phyloP scores from a whole-genome alignment of 2,797 vertebrate genomes.

The Danio albolineatus region DNA sequence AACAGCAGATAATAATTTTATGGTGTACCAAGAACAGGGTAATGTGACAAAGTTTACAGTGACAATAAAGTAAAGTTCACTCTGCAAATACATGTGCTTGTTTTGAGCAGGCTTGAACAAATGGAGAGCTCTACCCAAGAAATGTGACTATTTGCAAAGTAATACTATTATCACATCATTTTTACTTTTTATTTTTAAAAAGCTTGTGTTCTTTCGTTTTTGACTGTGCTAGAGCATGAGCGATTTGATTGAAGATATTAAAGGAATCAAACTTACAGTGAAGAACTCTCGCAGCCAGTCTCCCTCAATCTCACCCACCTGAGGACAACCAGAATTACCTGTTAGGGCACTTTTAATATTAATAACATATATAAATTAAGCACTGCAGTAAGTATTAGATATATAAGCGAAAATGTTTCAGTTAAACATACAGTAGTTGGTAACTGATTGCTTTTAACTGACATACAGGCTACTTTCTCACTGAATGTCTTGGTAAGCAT shows the following conservation, averaged over 20 bases:
- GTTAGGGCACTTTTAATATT: constrained; percentile 28
- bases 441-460: neutral
- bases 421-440: neutral
- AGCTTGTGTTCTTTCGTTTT: neutral
- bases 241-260: neutral
- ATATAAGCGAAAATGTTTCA: neutral
- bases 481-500: neutral
- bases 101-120: constrained; percentile 25
- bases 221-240: neutral
- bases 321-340: constrained; percentile 41
- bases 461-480: neutral
- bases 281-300: constrained; percentile 84
- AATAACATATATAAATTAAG: neutral
- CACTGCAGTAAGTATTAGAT: neutral
- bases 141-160: neutral
- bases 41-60: constrained; percentile 20
- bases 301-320: constrained; percentile 81
- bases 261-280: constrained; percentile 70
- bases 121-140: neutral
- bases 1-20: constrained; percentile 14
- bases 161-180: neutral
- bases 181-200: neutral
- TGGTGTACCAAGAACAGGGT: neutral
- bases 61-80: constrained; percentile 34
- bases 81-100: neutral